These are phyloP conservation scores for Capitulum mitella DNA, from an alignment of 2,888 invertebrate genomes.

Conservation along the genomic window DNA sequence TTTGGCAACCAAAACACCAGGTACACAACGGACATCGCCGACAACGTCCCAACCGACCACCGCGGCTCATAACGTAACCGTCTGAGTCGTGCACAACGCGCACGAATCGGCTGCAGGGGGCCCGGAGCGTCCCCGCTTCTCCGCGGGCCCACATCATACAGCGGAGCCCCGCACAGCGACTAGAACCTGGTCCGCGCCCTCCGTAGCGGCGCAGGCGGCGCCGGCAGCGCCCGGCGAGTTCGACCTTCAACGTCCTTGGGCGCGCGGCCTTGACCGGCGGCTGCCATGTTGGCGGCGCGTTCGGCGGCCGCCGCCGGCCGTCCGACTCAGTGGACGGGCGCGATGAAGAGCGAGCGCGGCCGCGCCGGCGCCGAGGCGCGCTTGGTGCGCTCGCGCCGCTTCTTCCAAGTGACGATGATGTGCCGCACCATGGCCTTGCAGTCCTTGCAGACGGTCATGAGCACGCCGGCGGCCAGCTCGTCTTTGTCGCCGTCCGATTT, in stretches of 20 bases:
- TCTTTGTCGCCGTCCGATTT: not conserved
- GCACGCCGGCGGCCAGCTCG: slow-evolving; percentile 2
- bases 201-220: no score
- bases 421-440: slow-evolving; percentile 46
- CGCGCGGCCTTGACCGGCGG: not conserved
- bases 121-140: no score
- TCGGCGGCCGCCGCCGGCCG: no score
- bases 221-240: not conserved
- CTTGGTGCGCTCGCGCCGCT: slow-evolving; percentile 30
- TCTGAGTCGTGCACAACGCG: no score
- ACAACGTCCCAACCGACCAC: not conserved
- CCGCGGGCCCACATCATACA: not conserved
- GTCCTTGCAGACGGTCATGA: slow-evolving; percentile 46
- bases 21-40: not conserved
- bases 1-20: not conserved
- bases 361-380: slow-evolving; percentile 13
- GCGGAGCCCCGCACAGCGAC: not conserved
- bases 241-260: no score
- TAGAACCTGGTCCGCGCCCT: not conserved
- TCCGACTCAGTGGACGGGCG: not conserved
- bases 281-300: not conserved
- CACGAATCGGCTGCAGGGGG: no score
- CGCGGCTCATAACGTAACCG: not conserved
- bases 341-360: slow-evolving; percentile 14
- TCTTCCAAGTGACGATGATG: slow-evolving; percentile 34